Conservation (phyloP, 2,888 invertebrate genomes). For the Drosophila limbata region DNA sequence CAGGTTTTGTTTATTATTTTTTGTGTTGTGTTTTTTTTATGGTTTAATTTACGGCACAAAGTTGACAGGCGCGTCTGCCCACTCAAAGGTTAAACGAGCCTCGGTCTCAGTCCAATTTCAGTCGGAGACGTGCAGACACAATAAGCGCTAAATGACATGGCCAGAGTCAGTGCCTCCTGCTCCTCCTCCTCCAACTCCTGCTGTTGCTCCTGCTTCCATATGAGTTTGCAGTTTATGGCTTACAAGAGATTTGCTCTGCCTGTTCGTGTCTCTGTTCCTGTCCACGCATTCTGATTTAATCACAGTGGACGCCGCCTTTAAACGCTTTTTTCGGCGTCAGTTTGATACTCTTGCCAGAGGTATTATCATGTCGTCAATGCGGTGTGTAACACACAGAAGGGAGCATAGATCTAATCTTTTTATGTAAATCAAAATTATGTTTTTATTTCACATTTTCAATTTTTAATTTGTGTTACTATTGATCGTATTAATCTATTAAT, state of each 20-base stretch:
- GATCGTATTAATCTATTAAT: too few species aligned
- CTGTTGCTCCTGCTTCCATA: constrained; percentile 45
- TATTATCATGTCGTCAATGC: background rate
- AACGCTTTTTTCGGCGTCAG: constrained; percentile 52
- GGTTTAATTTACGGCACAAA: constrained; percentile 76
- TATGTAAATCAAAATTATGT: background rate
- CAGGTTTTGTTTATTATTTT: constrained; percentile 36
- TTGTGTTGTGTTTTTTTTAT: constrained; percentile 54
- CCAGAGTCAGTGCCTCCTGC: constrained; percentile 37
- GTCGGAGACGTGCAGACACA: constrained; percentile 73
- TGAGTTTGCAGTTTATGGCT: constrained; percentile 76
- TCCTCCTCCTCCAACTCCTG: constrained; percentile 14
- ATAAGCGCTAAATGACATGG: constrained; percentile 76
- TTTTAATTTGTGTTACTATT: too few species aligned
- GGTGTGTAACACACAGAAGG: background rate
- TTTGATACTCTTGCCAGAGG: constrained; percentile 34
- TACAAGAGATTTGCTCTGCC: constrained; percentile 68
- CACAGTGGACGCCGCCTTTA: constrained; percentile 67
- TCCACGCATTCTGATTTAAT: constrained; percentile 75
- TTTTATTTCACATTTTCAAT: too few species aligned
- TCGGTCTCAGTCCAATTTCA: constrained; percentile 15
- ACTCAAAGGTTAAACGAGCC: constrained; percentile 68
- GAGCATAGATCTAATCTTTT: background rate
- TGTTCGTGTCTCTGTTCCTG: constrained; percentile 58
- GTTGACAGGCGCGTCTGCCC: constrained; percentile 71